A percentile compares a stretch with the other conserved stretches of the same genome.
phyloP scores from a whole-genome alignment of 2,113 vertebrate genomes.

The Myotis lucifugus region DNA sequence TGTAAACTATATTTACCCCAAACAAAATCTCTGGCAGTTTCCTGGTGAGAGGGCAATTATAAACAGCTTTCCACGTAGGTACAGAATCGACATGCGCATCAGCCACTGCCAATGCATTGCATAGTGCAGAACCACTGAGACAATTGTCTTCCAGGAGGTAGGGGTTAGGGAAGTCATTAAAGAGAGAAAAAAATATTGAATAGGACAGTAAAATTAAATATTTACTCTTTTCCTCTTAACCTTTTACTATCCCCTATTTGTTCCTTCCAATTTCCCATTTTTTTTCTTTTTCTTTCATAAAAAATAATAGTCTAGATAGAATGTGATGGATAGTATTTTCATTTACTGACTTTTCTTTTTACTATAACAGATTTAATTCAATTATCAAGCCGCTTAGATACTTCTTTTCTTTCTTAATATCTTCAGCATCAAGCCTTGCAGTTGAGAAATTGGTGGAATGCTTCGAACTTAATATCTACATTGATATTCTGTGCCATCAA shows the following conservation, averaged over 20 bases:
- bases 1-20: conserved; percentile 14
- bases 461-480: neutral
- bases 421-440: neutral
- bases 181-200: conserved; percentile 57
- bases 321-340: neutral
- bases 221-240: neutral
- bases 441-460: neutral
- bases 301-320: neutral
- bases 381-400: neutral
- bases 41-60: neutral
- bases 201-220: conserved; percentile 36
- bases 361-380: neutral
- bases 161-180: neutral
- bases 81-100: neutral
- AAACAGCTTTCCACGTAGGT: conserved; percentile 62
- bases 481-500: neutral
- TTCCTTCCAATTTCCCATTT: conserved; percentile 3
- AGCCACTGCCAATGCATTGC: neutral
- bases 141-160: neutral
- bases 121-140: neutral
- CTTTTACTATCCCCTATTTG: conserved; percentile 19
- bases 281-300: conserved; percentile 34
- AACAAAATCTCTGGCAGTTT: conserved; percentile 51
- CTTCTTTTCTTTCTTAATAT: neutral
- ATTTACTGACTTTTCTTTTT: neutral